These are phyloP conservation scores for Sialia sialis DNA, from an alignment of 2,113 vertebrate species.

Conservation along the genomic window DNA sequence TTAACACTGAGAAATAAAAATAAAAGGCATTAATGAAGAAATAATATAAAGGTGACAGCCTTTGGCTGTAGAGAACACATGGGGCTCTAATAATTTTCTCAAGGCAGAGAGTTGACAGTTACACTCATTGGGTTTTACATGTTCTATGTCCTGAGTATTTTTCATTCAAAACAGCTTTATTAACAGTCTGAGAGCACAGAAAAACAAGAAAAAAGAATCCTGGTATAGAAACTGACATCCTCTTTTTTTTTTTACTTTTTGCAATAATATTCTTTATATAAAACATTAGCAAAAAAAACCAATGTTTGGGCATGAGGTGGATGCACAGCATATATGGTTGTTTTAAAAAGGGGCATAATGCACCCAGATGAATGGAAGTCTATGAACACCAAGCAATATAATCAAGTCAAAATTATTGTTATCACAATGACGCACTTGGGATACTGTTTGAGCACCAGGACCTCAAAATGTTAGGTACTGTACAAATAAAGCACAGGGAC, in stretches of 20 bases:
- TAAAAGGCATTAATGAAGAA: constrained; percentile 56
- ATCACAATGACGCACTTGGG: background rate
- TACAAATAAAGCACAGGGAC: constrained; percentile 7
- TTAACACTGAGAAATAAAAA: constrained; percentile 64
- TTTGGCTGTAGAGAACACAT: constrained; percentile 33
- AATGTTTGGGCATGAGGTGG: background rate
- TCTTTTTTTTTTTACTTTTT: background rate
- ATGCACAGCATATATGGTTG: background rate
- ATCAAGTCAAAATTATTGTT: background rate
- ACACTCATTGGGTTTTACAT: constrained; percentile 42
- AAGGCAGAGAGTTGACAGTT: constrained; percentile 1
- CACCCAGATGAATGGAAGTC: background rate
- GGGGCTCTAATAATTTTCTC: constrained; percentile 56
- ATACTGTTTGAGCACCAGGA: background rate
- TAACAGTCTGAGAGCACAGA: background rate
- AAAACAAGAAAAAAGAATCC: background rate
- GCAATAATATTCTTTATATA: background rate
- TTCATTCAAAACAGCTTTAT: constrained; percentile 35
- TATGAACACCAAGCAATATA: background rate
- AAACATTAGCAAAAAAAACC: background rate
- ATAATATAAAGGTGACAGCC: constrained; percentile 27
- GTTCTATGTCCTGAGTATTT: constrained; percentile 25
- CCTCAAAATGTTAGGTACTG: background rate
- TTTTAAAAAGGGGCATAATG: background rate
- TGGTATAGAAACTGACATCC: background rate